Evolutionary conservation across 2,113 vertebrate genomes (phyloP).

Genomic region (Ochotona princeps): DNA sequence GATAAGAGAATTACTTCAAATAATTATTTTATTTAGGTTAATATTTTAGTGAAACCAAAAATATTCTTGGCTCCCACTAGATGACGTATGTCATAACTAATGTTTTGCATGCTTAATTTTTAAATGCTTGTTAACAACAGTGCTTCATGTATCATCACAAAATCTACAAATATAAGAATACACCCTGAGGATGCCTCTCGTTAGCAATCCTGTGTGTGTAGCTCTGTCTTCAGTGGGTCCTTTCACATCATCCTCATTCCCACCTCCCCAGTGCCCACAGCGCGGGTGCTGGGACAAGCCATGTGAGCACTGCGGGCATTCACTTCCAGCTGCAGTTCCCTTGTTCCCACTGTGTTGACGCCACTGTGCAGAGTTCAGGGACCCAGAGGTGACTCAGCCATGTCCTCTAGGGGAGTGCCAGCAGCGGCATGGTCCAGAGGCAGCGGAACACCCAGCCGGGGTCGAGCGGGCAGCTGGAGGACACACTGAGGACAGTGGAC

Average conservation of each 20-base stretch:
- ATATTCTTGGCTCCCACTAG: conserved; percentile 26
- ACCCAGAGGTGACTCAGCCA: neutral
- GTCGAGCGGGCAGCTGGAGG: neutral
- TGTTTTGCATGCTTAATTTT: conserved; percentile 20
- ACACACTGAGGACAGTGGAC: neutral
- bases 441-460: neutral
- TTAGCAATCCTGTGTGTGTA: neutral
- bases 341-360: neutral
- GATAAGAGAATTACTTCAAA: conserved; percentile 19
- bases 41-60: conserved; percentile 21
- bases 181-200: neutral
- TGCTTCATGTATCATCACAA: neutral
- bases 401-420: neutral
- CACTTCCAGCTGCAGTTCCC: neutral
- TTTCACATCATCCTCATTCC: neutral
- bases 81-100: neutral
- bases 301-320: neutral
- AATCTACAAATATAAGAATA: neutral
- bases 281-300: neutral
- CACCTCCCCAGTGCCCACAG: neutral
- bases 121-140: neutral
- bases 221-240: neutral
- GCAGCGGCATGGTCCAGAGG: neutral
- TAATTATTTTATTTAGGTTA: conserved; percentile 29
- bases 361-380: neutral